These are phyloP conservation scores for Phoebastria nigripes DNA, from an alignment of 2,797 vertebrate genomes.

Conservation along the genomic window DNA sequence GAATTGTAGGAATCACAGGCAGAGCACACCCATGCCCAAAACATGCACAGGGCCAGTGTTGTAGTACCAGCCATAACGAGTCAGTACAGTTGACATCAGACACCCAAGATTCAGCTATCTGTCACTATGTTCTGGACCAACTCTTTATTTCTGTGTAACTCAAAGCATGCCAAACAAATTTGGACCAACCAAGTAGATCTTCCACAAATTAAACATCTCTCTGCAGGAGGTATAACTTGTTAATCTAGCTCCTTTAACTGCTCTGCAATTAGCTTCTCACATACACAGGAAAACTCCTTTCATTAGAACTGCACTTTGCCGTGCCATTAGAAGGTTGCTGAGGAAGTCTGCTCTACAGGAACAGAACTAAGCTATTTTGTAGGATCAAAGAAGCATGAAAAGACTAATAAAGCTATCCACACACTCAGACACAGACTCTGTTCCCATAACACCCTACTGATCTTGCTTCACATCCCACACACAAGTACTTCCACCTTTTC, in stretches of 20 bases:
- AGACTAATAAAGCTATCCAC: background rate
- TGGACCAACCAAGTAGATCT: background rate
- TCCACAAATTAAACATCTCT: background rate
- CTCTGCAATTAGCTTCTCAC: slow-evolving; percentile 1
- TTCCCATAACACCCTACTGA: background rate
- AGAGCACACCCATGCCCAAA: background rate
- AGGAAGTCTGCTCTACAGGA: background rate
- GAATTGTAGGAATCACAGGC: background rate
- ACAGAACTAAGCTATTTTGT: background rate
- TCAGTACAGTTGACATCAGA: background rate
- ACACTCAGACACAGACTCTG: background rate
- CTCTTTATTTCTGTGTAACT: background rate
- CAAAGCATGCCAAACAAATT: background rate
- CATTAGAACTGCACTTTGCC: background rate
- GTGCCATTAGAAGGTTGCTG: background rate
- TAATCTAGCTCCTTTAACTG: slow-evolving; percentile 1
- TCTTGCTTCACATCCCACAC: background rate
- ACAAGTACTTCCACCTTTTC: background rate
- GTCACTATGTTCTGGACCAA: background rate
- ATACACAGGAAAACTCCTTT: background rate
- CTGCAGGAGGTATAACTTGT: background rate
- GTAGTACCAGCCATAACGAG: background rate
- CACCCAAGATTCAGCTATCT: background rate
- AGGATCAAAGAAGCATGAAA: background rate
- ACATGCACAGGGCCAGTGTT: background rate